Percentiles rank a stretch among this genome's conserved stretches.
phyloP scores from a whole-genome alignment of 2,888 invertebrate genomes.

The Kryphioiulus occultus region DNA sequence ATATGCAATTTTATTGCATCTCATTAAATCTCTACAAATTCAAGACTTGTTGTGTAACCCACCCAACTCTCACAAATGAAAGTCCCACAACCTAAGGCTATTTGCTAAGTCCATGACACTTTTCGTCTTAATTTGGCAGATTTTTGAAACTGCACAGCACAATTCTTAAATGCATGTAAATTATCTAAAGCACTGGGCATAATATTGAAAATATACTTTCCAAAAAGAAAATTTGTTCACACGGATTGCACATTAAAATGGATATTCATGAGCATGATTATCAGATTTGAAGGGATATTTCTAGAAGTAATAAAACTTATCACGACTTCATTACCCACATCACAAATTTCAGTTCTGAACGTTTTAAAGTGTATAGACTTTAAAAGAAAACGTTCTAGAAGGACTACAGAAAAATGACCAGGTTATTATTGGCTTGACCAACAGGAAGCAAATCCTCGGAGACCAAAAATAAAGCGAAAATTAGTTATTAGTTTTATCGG shows the following conservation, averaged over 20 bases:
- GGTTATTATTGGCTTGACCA: background rate
- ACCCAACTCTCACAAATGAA: background rate
- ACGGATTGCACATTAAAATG: background rate
- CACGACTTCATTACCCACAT: background rate
- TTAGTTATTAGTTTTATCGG: conserved; percentile 14
- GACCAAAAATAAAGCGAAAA: background rate
- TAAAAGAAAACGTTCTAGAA: background rate
- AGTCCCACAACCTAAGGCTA: background rate
- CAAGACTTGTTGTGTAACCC: background rate
- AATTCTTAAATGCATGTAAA: no score
- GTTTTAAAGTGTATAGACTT: background rate
- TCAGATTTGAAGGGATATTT: background rate
- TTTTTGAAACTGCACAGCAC: background rate
- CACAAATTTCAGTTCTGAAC: background rate
- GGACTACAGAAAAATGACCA: background rate
- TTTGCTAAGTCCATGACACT: background rate
- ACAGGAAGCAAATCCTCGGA: background rate
- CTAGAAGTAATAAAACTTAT: background rate
- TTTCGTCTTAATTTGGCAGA: background rate
- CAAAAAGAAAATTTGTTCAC: background rate
- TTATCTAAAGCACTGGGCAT: background rate
- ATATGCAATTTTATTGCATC: background rate
- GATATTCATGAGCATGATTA: background rate
- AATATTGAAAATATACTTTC: background rate
- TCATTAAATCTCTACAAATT: conserved; percentile 24